Conservation (phyloP, 1,140 invertebrate species). For the Kradibia gibbosae region DNA sequence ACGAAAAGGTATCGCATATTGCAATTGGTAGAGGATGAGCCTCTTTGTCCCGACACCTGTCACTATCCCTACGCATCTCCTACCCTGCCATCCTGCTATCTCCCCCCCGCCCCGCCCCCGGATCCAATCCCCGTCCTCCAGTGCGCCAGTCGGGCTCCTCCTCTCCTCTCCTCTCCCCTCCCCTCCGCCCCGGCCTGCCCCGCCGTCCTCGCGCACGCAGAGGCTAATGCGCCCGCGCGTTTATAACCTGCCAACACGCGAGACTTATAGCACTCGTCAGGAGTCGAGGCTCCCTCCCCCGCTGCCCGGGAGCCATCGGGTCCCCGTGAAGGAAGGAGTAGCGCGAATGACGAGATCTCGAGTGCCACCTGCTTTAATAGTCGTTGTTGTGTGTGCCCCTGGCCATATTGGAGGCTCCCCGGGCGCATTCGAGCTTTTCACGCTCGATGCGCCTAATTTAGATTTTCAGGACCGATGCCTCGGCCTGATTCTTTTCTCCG, state of each 20-base stretch:
- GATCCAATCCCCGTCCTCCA: slow-evolving; percentile 22
- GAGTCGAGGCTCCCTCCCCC: no score
- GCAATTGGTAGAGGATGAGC: background rate
- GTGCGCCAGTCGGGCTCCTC: no score
- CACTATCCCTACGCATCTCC: slow-evolving; percentile 18
- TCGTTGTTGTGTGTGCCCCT: no score
- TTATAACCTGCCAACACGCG: slow-evolving; percentile 30
- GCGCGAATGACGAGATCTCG: background rate
- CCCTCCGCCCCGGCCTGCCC: no score
- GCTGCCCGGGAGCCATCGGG: background rate
- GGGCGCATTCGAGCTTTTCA: background rate
- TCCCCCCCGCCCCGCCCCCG: no score
- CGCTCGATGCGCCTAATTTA: background rate
- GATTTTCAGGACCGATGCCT: background rate
- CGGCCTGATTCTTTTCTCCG: slow-evolving; percentile 13
- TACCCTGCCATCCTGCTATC: no score
- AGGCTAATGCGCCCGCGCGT: no score
- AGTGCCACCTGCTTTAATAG: slow-evolving; percentile 30
- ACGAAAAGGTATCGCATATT: slow-evolving; percentile 3
- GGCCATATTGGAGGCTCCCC: no score
- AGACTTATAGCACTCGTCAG: no score
- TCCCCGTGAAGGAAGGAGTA: no score
- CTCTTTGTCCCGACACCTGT: slow-evolving; percentile 39
- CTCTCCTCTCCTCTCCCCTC: background rate
- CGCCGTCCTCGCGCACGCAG: no score